Percentiles rank a stretch among this genome's conserved stretches.
Conservation (phyloP, 1,140 invertebrate species). For the Amyelois transitella region DNA sequence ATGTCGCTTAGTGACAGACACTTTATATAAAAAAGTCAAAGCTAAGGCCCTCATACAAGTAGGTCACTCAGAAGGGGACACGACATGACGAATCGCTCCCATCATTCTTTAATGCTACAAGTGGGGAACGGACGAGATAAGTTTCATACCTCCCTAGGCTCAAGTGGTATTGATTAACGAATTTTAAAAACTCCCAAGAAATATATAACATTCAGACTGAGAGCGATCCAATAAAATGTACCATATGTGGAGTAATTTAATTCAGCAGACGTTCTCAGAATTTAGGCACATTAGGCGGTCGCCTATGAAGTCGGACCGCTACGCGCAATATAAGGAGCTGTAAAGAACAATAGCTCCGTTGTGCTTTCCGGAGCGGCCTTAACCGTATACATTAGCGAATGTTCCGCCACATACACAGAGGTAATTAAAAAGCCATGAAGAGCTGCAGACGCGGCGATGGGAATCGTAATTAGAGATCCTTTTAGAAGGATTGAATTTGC, state of each 20-base stretch:
- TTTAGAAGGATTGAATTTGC: constrained; percentile 15
- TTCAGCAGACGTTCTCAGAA: constrained; percentile 58
- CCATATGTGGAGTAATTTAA: constrained; percentile 46
- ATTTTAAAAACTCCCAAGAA: constrained; percentile 17
- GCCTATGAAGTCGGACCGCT: constrained; percentile 56
- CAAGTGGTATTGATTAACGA: constrained; percentile 24
- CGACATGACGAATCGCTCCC: constrained; percentile 53
- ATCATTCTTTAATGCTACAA: constrained; percentile 34
- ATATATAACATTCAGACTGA: not conserved
- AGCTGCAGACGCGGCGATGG: constrained; percentile 18
- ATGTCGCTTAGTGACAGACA: constrained; percentile 19
- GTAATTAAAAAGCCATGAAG: constrained; percentile 64
- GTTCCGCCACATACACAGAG: constrained; percentile 46
- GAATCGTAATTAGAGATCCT: constrained; percentile 29
- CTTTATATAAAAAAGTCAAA: constrained; percentile 21
- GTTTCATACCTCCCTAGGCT: constrained; percentile 28
- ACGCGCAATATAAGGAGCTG: constrained; percentile 55
- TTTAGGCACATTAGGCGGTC: constrained; percentile 41
- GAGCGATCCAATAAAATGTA: not conserved
- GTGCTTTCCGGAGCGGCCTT: constrained; percentile 37
- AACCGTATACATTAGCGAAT: constrained; percentile 48
- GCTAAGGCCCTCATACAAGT: constrained; percentile 23
- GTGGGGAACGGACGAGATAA: constrained; percentile 30
- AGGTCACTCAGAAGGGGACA: constrained; percentile 39
- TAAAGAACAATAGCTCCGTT: constrained; percentile 51